Base-by-base conservation (phyloP, 2,888 invertebrate species). In the Sarcophaga rosellei region DNA sequence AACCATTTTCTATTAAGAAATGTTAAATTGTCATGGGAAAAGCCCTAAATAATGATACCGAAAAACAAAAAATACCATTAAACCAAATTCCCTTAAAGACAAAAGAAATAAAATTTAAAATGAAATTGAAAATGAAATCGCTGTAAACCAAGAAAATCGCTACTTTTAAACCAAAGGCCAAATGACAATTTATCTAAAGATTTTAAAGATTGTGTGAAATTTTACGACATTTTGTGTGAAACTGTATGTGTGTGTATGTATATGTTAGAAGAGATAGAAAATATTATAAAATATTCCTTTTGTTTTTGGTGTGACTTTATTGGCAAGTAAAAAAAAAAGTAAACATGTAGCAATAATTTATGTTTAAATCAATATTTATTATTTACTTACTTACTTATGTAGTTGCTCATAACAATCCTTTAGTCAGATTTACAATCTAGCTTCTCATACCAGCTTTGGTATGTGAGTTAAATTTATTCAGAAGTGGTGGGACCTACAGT, bases 1-100 rank as follows among this genome's bases (percentile, higher is more conserved):
- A 35, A 17, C 53, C 15, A 53, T 53, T 53, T 57, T 66, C 81
- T 70, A 65, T 81, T 78, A 84, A 84, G 86, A 86, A 86, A 86
- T 81, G 74, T 73, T 84, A 78, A 86, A 84, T 86, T 84, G 76
- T 84, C 84, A 86, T 86, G 86, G 86, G 86, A 86, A 86, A 86
- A 84, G 86, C 84, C 86, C 84, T 86, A 78, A 78, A 84, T 86
- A 86, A 81, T 84, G 74, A 66, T 23, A 70, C 35, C 21, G 5
- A 65, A 75, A 3, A 69, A 70, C 20, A 57, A 12, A 70, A n/a
- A 66, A 12, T n/a, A n/a, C 44, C 23, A 47, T n/a, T 25, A 25
- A 57, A 70, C 59, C 25, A 23, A 80, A 15, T 6, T 66, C 53
- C 11, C 23, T 12, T 20, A 61, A 20, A 35, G 65, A 66, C 69